Conservation (phyloP, 2,888 invertebrate genomes). For the Linyphia triangularis region DNA sequence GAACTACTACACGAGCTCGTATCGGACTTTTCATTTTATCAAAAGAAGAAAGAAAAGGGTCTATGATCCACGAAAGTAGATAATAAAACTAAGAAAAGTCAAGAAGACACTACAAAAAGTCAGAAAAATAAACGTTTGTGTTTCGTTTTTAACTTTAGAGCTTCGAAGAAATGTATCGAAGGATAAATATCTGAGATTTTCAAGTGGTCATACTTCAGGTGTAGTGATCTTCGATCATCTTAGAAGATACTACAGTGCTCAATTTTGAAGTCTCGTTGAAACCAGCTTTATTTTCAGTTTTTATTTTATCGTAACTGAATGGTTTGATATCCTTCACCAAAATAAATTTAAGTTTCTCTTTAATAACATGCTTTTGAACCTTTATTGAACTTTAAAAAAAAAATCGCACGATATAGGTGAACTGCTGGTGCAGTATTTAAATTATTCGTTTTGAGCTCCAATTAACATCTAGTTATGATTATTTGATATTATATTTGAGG, state of each 20-base stretch:
- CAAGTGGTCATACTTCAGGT: constrained; percentile 38
- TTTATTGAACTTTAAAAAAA: too few species aligned
- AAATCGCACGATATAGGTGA: too few species aligned
- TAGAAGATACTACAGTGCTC: constrained; percentile 12
- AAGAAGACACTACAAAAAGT: constrained; percentile 26
- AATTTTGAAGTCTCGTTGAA: too few species aligned
- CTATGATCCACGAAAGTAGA: constrained; percentile 51
- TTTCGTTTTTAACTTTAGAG: constrained; percentile 42
- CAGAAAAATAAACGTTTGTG: constrained; percentile 48
- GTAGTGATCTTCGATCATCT: constrained; percentile 16
- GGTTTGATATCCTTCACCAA: too few species aligned
- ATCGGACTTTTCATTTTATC: constrained; percentile 66
- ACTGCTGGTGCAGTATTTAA: too few species aligned
- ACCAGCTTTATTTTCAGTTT: too few species aligned
- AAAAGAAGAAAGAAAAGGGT: constrained; percentile 52
- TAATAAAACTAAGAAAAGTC: constrained; percentile 44
- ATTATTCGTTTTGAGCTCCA: too few species aligned
- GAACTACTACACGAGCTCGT: constrained; percentile 43
- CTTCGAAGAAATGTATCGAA: constrained; percentile 27
- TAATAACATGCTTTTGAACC: too few species aligned
- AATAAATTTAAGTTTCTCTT: too few species aligned
- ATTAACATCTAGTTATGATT: too few species aligned
- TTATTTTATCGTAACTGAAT: too few species aligned
- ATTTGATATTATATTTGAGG: too few species aligned
- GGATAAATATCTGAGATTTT: constrained; percentile 61